Percentiles rank a stretch among this genome's conserved stretches.
These are phyloP conservation scores for Siphlonurus alternatus DNA, from an alignment of 2,888 invertebrate genomes.

Conservation along the genomic window DNA sequence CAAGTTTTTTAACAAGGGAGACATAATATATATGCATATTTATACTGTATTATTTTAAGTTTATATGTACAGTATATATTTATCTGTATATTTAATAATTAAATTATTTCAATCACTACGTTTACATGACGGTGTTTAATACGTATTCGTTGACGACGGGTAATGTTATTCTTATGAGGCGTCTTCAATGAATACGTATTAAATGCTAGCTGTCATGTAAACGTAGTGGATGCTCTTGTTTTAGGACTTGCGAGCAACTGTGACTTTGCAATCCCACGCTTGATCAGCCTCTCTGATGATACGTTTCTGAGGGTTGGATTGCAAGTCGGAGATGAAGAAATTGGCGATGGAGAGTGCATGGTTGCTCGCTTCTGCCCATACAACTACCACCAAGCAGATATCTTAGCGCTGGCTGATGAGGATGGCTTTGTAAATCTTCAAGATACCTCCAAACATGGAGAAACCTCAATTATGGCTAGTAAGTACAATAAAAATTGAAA, in stretches of 20 bases:
- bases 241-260: background rate
- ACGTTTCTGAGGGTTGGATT: background rate
- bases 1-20: too few relatives aligned
- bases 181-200: too few relatives aligned
- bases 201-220: background rate
- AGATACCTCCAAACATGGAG: background rate
- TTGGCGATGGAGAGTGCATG: background rate
- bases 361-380: background rate
- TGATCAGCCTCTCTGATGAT: background rate
- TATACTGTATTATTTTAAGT: too few relatives aligned
- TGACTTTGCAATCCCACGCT: background rate
- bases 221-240: background rate
- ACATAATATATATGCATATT: too few relatives aligned
- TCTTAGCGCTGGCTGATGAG: background rate
- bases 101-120: background rate
- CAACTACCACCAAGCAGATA: background rate
- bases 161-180: too few relatives aligned
- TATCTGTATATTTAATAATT: background rate
- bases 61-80: too few relatives aligned
- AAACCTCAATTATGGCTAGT: background rate
- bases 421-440: background rate
- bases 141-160: background rate
- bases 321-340: background rate
- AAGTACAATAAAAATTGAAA: background rate
- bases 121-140: background rate